A percentile compares a stretch with the other conserved stretches of the same genome.
phyloP scores from a whole-genome alignment of 2,888 invertebrate genomes.

The Parascotia fuliginaria region DNA sequence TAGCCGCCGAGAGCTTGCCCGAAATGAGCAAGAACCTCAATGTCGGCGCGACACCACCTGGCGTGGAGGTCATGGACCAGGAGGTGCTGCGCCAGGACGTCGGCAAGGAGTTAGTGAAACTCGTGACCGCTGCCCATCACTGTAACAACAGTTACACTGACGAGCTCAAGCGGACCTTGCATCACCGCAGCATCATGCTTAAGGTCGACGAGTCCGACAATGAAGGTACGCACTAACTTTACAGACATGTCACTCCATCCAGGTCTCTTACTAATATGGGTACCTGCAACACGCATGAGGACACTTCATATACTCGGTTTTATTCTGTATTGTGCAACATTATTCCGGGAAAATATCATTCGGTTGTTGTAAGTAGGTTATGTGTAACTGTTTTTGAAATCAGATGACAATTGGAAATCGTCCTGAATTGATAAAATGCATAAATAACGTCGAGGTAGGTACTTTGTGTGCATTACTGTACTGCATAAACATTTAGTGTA shows the following conservation, averaged over 20 bases:
- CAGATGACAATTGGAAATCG: not conserved
- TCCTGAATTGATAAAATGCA: not conserved
- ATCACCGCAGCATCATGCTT: constrained; percentile 46
- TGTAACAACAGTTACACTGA: constrained; percentile 95
- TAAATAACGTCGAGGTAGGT: too few relatives aligned
- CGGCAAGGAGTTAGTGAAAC: constrained; percentile 71
- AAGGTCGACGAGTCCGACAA: constrained; percentile 53
- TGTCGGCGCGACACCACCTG: constrained; percentile 22
- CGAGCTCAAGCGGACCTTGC: constrained; percentile 87
- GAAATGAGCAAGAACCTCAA: constrained; percentile 48
- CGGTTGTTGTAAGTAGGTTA: not conserved
- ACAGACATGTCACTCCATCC: not conserved
- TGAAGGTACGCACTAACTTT: constrained; percentile 32
- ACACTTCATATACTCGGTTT: not conserved
- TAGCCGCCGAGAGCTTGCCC: constrained; percentile 50
- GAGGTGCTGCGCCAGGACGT: constrained; percentile 44
- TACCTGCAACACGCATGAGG: not conserved
- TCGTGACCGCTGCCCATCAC: constrained; percentile 90
- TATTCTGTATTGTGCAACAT: not conserved
- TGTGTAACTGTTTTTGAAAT: not conserved
- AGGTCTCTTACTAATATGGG: not conserved
- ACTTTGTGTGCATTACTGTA: too few relatives aligned
- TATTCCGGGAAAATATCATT: not conserved
- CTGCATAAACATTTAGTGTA: too few relatives aligned
- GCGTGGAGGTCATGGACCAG: constrained; percentile 44